Evolutionary conservation across 2,888 invertebrate species (phyloP), one percentile per base, ranked within the genome.

Genomic region (Syritta pipiens): DNA sequence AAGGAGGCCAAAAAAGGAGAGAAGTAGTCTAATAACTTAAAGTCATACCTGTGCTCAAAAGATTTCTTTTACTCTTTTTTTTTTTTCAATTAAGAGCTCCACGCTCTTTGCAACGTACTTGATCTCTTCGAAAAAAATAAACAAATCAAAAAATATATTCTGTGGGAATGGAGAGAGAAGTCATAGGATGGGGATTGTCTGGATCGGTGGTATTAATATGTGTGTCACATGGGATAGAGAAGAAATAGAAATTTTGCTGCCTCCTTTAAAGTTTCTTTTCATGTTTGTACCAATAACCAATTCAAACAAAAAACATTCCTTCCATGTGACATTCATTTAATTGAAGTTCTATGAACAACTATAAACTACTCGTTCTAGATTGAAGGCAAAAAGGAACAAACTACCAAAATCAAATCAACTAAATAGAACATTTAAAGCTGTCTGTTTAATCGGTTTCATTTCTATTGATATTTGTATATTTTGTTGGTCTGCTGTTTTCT

Each of bases 361-460:
- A 74, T 74, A 24, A 74, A 74, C 79, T 79, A 79, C 74, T 79
- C 79, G 59, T 77, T 77, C 77, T 72, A 69, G 46, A 63, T 76
- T 69, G 57, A 68, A 67, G 62, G 74, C 79, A 79, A 74, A 62
- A 48, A 24, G 12, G 26, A 71, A 74, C 74, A 68, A 67, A 68
- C 79, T 79, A 79, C 79, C 24, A 79, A 74, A 76, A 28, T 14
- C 26, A 46, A 65, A 62, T 57, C n/a, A 74, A 63, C 51, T 65
- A 63, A 81, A 59, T 63, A 81, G n/a, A n/a, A 75, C 75, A 79
- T 81, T 68, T 26, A 75, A 81, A 81, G 81, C 79, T 68, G 74
- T 74, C 46, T 79, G 77, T 72, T 51, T 76, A 32, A 44, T 44
- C 42, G 14, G 26, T 28, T 46, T 24, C 10, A 20, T 17, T 49